Base-by-base conservation (phyloP, 2,888 invertebrate genomes). In the Heliconius erato region DNA sequence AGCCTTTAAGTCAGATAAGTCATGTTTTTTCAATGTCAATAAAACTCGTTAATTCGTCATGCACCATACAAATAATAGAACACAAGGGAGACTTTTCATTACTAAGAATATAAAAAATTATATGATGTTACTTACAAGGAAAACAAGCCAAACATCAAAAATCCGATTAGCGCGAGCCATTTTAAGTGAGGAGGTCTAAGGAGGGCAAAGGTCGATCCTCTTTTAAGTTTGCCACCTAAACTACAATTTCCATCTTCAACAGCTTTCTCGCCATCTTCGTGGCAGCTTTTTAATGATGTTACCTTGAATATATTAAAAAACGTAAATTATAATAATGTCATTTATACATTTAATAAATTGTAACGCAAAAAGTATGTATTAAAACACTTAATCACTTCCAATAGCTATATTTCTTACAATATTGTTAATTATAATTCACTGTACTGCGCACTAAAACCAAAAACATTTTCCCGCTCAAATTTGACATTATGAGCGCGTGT, bases 91-190 rank as follows among this genome's bases (percentile, higher is more conserved):
- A 3, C 9, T 19, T 23, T 59, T 59, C 23, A 26, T 65, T 14
- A n/a, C 26, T 65, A 65, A 14, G 0, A 11, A 32, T 54, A 32
- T 78, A 67, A 67, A 79, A 54, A 68, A 74, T 16, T 40, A 79
- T 54, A 32, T 35, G 14, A 12, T n/a, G 28, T 40, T 23, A 87
- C 95, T 93, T 87, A 95, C 95, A 92, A 87, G 0, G 94, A 92
- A 82, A 94, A 95, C 44, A 95, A 84, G 5, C 95, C 95, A 81
- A 95, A 94, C 94, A 94, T 95, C 59, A 95, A 90, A 82, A 95
- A 93, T 0, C 93, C 91, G 0, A 91, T 92, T 12, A 95, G 88
- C 0, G 91, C 87, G 26, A 95, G 88, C 95, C 95, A 94, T 85
- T 94, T 93, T 44, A 94, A 84, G 72, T 95, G 94, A 6, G 95